Conservation (phyloP, 2,113 vertebrate genomes). For the Clarias macrocephalus region DNA sequence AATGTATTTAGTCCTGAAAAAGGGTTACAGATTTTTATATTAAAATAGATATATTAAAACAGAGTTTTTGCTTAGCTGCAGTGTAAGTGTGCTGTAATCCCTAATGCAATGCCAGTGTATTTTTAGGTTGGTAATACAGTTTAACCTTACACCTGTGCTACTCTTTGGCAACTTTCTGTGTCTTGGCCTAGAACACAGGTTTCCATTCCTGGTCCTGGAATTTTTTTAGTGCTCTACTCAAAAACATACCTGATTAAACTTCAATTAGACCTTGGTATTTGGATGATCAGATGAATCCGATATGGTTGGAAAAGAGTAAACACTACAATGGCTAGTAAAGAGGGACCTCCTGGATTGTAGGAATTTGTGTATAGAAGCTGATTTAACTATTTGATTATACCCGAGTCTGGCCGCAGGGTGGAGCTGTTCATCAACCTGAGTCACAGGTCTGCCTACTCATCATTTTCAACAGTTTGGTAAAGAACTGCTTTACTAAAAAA, state of each 20-base stretch:
- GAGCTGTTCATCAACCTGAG: slow-evolving; percentile 16
- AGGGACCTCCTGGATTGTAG: background rate
- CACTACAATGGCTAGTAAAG: background rate
- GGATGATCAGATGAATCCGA: background rate
- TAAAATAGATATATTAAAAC: background rate
- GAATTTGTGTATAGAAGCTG: background rate
- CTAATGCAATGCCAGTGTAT: background rate
- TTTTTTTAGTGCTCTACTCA: background rate
- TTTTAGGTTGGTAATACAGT: background rate
- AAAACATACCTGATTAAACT: background rate
- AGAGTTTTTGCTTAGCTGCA: background rate
- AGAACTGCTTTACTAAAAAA: background rate
- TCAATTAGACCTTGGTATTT: background rate
- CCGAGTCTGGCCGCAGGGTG: slow-evolving; percentile 33
- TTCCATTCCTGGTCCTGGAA: background rate
- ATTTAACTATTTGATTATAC: background rate
- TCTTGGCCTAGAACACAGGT: background rate
- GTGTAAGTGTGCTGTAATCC: background rate
- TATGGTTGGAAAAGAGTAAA: background rate
- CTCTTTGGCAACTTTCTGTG: background rate
- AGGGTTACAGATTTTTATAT: background rate
- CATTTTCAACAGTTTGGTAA: background rate
- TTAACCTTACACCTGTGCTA: background rate
- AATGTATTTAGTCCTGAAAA: background rate
- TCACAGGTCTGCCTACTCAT: background rate